Conservation (phyloP, 37 sponge, comb jelly and placozoan species). For the Diacarnus erythraeanus region DNA sequence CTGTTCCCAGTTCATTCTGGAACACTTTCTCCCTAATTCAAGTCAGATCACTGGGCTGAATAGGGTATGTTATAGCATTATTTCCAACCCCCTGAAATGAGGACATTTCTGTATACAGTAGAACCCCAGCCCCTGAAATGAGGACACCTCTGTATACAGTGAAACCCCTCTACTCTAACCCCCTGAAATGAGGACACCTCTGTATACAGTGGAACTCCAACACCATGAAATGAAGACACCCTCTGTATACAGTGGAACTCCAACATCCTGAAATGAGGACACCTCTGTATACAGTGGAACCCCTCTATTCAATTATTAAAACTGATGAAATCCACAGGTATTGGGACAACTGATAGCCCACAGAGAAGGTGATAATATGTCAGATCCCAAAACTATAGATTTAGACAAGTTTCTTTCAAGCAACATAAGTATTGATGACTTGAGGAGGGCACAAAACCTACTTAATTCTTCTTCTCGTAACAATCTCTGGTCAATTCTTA, state of each 20-base stretch:
- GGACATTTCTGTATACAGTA: too few relatives aligned
- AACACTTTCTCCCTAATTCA: slow-evolving; percentile 22
- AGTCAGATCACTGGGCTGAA: neutral
- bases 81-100: too few relatives aligned
- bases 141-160: too few relatives aligned
- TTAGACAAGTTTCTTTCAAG: neutral
- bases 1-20: slow-evolving; percentile 46
- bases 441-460: slow-evolving; percentile 5
- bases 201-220: too few relatives aligned
- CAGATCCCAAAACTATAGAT: neutral
- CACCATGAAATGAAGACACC: too few relatives aligned
- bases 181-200: too few relatives aligned
- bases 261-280: too few relatives aligned
- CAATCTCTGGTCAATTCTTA: slow-evolving; percentile 59
- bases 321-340: neutral
- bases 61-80: neutral
- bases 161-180: too few relatives aligned
- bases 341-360: neutral
- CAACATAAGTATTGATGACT: neutral
- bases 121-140: too few relatives aligned
- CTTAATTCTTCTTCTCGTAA: slow-evolving; percentile 32
- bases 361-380: neutral
- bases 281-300: too few relatives aligned
- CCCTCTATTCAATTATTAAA: too few relatives aligned
- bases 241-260: too few relatives aligned